Evolutionary conservation across 2,113 vertebrate genomes (phyloP).

Genomic region (Crotophaga sulcirostris): DNA sequence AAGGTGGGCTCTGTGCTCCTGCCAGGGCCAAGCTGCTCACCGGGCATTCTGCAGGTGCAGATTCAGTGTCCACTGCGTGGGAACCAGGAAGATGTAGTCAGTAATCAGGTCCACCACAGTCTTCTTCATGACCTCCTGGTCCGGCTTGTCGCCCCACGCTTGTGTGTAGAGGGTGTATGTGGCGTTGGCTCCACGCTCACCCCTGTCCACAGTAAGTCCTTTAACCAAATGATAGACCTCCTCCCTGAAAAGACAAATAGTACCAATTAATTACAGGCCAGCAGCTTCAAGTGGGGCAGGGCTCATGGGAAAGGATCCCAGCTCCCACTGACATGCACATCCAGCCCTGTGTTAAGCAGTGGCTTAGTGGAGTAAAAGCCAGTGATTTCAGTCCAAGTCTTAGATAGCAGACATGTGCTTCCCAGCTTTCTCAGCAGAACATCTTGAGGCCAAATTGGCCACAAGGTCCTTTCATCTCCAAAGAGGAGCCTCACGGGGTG

Average conservation of each 20-base stretch:
- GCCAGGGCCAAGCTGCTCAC: constrained; percentile 68
- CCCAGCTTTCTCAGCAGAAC: background rate
- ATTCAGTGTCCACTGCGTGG: constrained; percentile 80
- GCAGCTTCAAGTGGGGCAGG: background rate
- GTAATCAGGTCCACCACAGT: constrained; percentile 84
- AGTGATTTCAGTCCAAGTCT: background rate
- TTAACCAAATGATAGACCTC: constrained; percentile 77
- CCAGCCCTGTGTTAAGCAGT: background rate
- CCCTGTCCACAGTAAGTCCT: constrained; percentile 76
- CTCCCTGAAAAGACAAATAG: constrained; percentile 57
- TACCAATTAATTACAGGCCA: background rate
- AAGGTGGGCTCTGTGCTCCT: background rate
- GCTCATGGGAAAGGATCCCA: background rate
- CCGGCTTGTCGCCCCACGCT: constrained; percentile 72
- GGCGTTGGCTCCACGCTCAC: constrained; percentile 37
- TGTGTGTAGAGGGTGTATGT: constrained; percentile 78
- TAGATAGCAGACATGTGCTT: background rate
- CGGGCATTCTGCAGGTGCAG: constrained; percentile 81
- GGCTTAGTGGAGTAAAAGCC: background rate
- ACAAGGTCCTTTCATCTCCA: background rate
- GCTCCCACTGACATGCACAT: background rate
- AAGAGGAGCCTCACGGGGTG: fast-evolving
- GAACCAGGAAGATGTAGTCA: constrained; percentile 88
- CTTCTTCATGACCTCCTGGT: constrained; percentile 80
- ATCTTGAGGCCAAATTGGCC: background rate